phyloP scores from a whole-genome alignment of 1,140 invertebrate species.

The Caenorhabditis latens region DNA sequence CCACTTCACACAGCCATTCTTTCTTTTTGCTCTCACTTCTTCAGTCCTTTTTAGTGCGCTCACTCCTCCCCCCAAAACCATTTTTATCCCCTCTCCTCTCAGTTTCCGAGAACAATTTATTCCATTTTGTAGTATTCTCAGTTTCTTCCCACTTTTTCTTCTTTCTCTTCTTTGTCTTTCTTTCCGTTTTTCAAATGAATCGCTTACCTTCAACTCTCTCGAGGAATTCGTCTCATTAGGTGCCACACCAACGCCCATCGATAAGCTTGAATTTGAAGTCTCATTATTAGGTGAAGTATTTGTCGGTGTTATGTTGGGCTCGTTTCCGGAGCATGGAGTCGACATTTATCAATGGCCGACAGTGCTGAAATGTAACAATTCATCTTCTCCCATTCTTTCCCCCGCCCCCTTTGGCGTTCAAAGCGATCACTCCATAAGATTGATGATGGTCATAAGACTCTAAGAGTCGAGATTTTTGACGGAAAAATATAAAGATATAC shows the following conservation, averaged over 20 bases:
- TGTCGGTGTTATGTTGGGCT: constrained; percentile 44
- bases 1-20: constrained; percentile 17
- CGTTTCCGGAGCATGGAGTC: constrained; percentile 52
- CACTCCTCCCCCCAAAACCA: neutral
- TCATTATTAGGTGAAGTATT: constrained; percentile 50
- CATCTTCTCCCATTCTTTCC: neutral
- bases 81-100: neutral
- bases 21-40: constrained; percentile 41
- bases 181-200: neutral
- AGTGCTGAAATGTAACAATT: constrained; percentile 44
- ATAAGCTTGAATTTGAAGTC: constrained; percentile 43
- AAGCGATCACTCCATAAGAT: constrained; percentile 41
- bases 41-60: neutral
- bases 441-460: constrained; percentile 23
- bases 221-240: constrained; percentile 43
- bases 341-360: constrained; percentile 52
- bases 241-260: constrained; percentile 43
- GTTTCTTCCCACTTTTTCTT: neutral
- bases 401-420: neutral
- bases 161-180: neutral
- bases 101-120: constrained; percentile 40
- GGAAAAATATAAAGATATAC: constrained; percentile 24
- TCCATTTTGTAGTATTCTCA: neutral
- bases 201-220: constrained; percentile 53
- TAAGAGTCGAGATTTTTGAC: neutral